These are phyloP conservation scores for Percina caprodes DNA, from an alignment of 2,113 vertebrate species.

Conservation along the genomic window DNA sequence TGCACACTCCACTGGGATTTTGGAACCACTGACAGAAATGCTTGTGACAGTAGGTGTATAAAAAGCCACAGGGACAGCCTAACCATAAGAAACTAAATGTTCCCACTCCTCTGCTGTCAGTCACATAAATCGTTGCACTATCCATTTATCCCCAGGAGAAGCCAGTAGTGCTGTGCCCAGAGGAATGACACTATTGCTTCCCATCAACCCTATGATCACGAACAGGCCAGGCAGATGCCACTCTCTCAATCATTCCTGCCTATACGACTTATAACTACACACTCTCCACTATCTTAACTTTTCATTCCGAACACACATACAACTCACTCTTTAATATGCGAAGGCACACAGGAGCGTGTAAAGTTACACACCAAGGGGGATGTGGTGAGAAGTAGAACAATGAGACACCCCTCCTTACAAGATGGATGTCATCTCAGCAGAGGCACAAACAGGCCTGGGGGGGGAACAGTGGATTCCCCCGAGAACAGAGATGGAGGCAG, in stretches of 20 bases:
- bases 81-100: conserved; percentile 33
- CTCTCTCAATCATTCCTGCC: conserved; percentile 19
- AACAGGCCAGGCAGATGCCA: conserved; percentile 3
- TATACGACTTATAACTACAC: neutral
- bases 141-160: conserved; percentile 52
- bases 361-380: conserved; percentile 14
- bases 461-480: conserved; percentile 53
- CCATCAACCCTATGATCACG: conserved; percentile 52
- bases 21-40: conserved; percentile 4
- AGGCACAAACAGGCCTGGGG: conserved; percentile 57
- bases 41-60: conserved; percentile 13
- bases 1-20: conserved; percentile 19
- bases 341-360: neutral
- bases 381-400: conserved; percentile 55
- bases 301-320: neutral
- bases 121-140: conserved; percentile 42
- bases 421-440: conserved; percentile 70
- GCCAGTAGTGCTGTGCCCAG: conserved; percentile 25
- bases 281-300: neutral
- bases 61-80: conserved; percentile 32
- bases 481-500: conserved; percentile 30
- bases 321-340: conserved; percentile 32
- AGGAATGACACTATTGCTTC: conserved; percentile 14
- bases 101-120: conserved; percentile 50
- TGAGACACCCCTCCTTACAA: conserved; percentile 39